Conservation (phyloP, 2,888 invertebrate genomes). For the Biston betularia region DNA sequence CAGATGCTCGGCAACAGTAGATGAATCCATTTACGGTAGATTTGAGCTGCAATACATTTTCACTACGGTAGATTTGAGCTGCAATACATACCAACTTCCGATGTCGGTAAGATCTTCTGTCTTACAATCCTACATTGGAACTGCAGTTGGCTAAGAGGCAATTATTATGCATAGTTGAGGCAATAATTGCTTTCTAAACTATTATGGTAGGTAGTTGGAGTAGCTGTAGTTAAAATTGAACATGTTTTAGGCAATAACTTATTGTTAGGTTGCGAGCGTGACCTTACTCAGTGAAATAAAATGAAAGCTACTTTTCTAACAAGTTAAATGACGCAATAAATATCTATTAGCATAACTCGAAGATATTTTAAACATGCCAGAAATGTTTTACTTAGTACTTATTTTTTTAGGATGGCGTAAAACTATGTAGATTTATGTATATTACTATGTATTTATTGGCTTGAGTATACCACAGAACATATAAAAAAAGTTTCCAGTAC, state of each 20-base stretch:
- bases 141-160: neutral
- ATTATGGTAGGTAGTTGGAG: slow-evolving; percentile 10
- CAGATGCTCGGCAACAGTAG: slow-evolving; percentile 39
- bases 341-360: neutral
- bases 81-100: neutral
- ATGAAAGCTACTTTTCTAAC: neutral
- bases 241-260: neutral
- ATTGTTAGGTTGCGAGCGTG: neutral
- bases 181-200: slow-evolving; percentile 37
- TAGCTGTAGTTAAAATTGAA: neutral
- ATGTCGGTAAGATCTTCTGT: neutral
- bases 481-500: no score
- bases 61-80: slow-evolving; percentile 43
- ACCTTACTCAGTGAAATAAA: neutral
- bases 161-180: slow-evolving; percentile 15
- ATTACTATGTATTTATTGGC: no score
- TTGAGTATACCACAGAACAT: no score
- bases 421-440: no score
- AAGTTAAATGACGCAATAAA: neutral
- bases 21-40: slow-evolving; percentile 67
- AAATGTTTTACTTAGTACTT: no score
- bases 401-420: no score
- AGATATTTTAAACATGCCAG: neutral
- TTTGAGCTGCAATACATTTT: slow-evolving; percentile 61
- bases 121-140: neutral